Percentiles rank a stretch among this genome's conserved stretches.
Evolutionary conservation across 1,140 invertebrate species (phyloP).

Genomic region (Leguminivora glycinivorella): DNA sequence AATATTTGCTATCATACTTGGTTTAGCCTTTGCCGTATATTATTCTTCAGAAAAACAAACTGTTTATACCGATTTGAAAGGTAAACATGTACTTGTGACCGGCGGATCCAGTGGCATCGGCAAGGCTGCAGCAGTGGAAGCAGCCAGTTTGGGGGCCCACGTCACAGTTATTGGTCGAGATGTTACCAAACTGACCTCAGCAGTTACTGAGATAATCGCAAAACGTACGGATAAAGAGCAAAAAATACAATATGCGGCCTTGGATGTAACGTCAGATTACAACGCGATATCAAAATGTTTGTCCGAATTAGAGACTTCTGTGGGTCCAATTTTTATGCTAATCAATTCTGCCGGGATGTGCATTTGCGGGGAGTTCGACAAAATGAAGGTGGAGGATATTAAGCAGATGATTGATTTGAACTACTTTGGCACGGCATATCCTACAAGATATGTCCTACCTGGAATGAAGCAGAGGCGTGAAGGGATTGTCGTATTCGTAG

Average conservation of each 20-base stretch:
- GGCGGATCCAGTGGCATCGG: slow-evolving; percentile 98
- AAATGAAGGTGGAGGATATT: slow-evolving; percentile 86
- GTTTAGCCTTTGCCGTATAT: slow-evolving; percentile 41
- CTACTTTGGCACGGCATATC: slow-evolving; percentile 85
- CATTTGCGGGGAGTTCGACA: slow-evolving; percentile 90
- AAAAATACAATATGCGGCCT: slow-evolving; percentile 83
- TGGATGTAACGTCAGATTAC: slow-evolving; percentile 87
- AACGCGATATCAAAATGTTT: slow-evolving; percentile 82
- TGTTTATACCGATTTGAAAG: slow-evolving; percentile 62
- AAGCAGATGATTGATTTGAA: slow-evolving; percentile 86
- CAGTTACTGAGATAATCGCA: slow-evolving; percentile 80
- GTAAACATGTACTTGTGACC: slow-evolving; percentile 87
- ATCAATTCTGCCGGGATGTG: slow-evolving; percentile 95
- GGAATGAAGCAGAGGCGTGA: slow-evolving; percentile 85
- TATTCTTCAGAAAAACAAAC: slow-evolving; percentile 54
- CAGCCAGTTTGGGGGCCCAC: slow-evolving; percentile 88
- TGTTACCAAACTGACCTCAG: slow-evolving; percentile 82
- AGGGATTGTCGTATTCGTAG: slow-evolving; percentile 91
- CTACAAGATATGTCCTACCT: slow-evolving; percentile 84
- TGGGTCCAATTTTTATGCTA: slow-evolving; percentile 91
- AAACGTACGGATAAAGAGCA: slow-evolving; percentile 76
- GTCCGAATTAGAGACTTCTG: slow-evolving; percentile 76
- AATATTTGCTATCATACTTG: slow-evolving; percentile 36
- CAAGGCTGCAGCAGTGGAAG: slow-evolving; percentile 88
- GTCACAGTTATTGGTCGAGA: slow-evolving; percentile 95